A percentile compares a stretch with the other conserved stretches of the same genome.
These are phyloP conservation scores for Chiloscyllium punctatum DNA, from an alignment of 2,797 vertebrate species.

Conservation along the genomic window DNA sequence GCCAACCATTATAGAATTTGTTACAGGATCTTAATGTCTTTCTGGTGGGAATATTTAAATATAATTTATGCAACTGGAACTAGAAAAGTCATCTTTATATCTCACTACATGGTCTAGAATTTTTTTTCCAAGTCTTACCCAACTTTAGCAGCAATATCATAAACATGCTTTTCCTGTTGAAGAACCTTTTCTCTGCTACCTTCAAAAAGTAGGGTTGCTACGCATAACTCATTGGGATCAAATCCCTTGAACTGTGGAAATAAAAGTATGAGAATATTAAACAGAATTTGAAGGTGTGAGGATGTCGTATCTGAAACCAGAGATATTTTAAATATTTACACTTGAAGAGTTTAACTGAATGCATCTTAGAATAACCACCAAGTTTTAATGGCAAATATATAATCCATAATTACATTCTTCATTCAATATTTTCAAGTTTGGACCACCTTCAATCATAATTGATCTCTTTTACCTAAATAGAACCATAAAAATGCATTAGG, in stretches of 20 bases:
- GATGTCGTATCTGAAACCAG: background rate
- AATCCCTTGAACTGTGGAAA: constrained; percentile 92
- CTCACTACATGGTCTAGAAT: background rate
- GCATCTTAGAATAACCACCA: background rate
- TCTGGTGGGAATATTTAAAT: background rate
- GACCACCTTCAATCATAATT: no score
- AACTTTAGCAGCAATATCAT: constrained; percentile 95
- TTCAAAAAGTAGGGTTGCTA: constrained; percentile 93
- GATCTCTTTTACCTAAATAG: no score
- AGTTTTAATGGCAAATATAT: background rate
- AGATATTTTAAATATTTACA: background rate
- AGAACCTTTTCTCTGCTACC: constrained; percentile 91
- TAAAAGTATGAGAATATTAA: constrained; percentile 25
- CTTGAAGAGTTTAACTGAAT: background rate
- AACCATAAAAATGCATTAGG: no score
- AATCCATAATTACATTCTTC: no score
- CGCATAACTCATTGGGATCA: constrained; percentile 81
- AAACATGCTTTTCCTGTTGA: constrained; percentile 97
- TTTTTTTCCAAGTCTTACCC: constrained; percentile 63
- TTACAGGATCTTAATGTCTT: background rate
- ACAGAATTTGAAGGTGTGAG: background rate
- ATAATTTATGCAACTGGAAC: background rate
- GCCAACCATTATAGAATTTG: background rate
- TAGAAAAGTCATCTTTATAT: background rate
- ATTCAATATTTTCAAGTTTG: no score